A percentile compares a stretch with the other conserved stretches of the same genome.
phyloP scores from a whole-genome alignment of 2,888 invertebrate genomes.

The Eupeodes luniger region DNA sequence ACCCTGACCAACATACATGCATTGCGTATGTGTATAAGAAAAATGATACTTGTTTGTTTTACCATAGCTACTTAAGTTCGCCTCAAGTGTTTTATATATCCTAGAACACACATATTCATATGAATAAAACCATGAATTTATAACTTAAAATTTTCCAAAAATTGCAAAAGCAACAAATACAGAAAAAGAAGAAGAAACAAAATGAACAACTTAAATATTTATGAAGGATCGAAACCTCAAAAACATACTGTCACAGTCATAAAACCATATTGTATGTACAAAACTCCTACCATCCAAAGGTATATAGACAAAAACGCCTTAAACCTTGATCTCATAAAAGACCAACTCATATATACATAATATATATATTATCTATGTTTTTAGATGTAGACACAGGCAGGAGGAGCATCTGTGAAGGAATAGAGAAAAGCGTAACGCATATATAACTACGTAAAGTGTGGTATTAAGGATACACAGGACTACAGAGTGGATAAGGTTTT shows the following conservation, averaged over 20 bases:
- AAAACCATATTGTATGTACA: constrained; percentile 44
- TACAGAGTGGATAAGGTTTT: constrained; percentile 63
- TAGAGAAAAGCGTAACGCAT: constrained; percentile 17
- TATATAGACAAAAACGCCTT: neutral
- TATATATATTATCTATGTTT: neutral
- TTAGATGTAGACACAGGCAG: neutral
- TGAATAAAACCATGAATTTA: constrained; percentile 36
- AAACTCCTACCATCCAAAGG: constrained; percentile 22
- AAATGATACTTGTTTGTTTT: constrained; percentile 31
- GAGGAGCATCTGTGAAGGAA: neutral
- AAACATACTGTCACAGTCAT: constrained; percentile 58
- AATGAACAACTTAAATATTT: constrained; percentile 33
- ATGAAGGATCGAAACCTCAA: constrained; percentile 40
- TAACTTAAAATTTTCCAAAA: constrained; percentile 11
- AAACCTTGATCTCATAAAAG: constrained; percentile 64
- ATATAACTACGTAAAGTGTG: constrained; percentile 1
- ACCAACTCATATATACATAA: constrained; percentile 1
- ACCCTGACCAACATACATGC: neutral
- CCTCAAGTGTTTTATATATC: constrained; percentile 25
- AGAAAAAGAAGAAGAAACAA: neutral
- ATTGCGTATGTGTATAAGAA: neutral
- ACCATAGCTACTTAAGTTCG: constrained; percentile 15
- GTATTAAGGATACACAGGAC: constrained; percentile 25
- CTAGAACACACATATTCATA: neutral
- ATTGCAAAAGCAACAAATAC: neutral